Evolutionary conservation across 1,140 invertebrate species (phyloP), one percentile per base, ranked within the genome.

Genomic region (Diploscapter pachys): DNA sequence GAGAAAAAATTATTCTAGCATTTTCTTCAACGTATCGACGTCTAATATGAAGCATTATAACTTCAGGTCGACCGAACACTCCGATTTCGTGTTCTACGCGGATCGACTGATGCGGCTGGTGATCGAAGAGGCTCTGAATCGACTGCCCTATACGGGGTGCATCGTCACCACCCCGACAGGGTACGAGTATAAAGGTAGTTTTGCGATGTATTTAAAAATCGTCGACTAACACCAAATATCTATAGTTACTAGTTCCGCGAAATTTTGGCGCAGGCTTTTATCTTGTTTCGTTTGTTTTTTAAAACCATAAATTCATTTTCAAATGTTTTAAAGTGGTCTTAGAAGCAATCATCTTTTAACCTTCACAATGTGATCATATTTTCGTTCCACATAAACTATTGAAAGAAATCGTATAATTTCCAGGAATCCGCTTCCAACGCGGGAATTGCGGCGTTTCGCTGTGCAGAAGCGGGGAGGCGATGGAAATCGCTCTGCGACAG

Each of bases 361-460:
- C 31, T 31, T 31, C 31, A 31, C 31, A 31, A 1, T 31, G 1
- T 31, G 31, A 31, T 31, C 31, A 31, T 1, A 31, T 0, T 31
- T 31, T 31, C 31, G 31, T 31, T 1, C 31, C 31, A 31, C 31
- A 31, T 31, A 0, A 31, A 31, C 1, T 31, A 31, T 31, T 31
- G 31, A 31, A 31, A 31, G 31, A 31, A 31, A 31, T 31, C 31
- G 31, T 31, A 31, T 31, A 31, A 1, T 9, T 50, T 67, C 49
- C 13, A 72, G 96, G 96, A 3, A 87, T 98, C 0, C 92, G 92
- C 80, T 98, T 95, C 88, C 91, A 93, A 71, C 93, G 94, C 80
- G 95, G 96, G 53, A 98, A 98, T 86, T 98, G 96, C 88, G 96
- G 96, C 6, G 96, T 99, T n/a, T 95, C 93, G 59, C 95, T 98